Base-by-base conservation (phyloP, 1,140 invertebrate species). In the Trissolcus basalis region DNA sequence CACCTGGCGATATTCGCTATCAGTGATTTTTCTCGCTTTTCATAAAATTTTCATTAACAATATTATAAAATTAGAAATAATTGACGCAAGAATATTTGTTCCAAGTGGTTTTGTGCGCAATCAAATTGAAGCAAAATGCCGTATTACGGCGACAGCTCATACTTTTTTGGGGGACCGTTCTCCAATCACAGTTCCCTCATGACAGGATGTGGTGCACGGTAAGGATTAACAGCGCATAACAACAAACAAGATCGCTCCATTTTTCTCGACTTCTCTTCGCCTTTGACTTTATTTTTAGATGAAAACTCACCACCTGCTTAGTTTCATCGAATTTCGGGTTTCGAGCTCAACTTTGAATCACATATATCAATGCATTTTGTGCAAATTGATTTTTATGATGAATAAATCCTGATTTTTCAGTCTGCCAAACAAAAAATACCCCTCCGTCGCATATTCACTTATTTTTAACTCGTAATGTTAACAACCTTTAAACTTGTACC, bases 141-240 rank as follows among this genome's bases (percentile, higher is more conserved):
- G 15, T 86, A 85, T 49, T 86, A 87, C 77, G 80, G 82, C 15
- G 86, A 87, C 13, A 63, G 78, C 6, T 69, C 84, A 4, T 87
- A 86, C 58, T 86, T 83, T 65, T 86, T 83, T 54, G 83, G 84
- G 44, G 81, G 81, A 1, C 51, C 85, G 8, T 88, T 85, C 50
- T 72, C 86, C 45, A 88, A 83, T 55, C 87, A 88, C 60, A 88
- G 87, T 56, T 88, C 87, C 0, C 49, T 88, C 4, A 88, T 88
- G 85, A 88, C 86, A 54, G 83, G 86, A 49, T 80, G 79, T 19
- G 81, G 79, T 67, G 19, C 19, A 27, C 85, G 86, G 87, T 88
- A 87, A 87, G 87, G 19, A 27, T 27, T 6, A 1, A 27, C 19
- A 27, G n/a, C 19, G 6, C 19, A 27, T 3, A 27, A 27, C 19